Base-by-base conservation (phyloP, 2,113 vertebrate genomes). In the Callopanchax toddi region DNA sequence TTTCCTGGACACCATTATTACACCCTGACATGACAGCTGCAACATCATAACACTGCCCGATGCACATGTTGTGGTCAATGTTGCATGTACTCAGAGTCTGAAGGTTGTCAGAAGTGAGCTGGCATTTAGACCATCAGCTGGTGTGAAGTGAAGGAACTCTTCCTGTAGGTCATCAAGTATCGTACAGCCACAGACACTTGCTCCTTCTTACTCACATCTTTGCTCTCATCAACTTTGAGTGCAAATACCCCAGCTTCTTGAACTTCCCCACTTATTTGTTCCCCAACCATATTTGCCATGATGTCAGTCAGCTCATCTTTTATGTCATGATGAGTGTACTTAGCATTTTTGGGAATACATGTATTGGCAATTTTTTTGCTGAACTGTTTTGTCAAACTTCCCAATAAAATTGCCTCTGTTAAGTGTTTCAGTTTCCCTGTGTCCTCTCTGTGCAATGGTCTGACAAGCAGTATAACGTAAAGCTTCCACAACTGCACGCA, bases 1-100 rank as follows among this genome's bases (percentile, higher is more conserved):
- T 49, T 49, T 49, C 46, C 5, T 49, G 51, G 8, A 53, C 51
- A 20, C 51, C 29, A 3, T 36, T 53, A 16, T 53, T 53, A 8
- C 22, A 49, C 11, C 46, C 46, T 2, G 46, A 12, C 46, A 49
- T 49, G 5, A 49, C 21, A 15, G 22, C n/a, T 20, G 51, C 29
- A 4, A 29, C 51, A 20, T 53, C 32, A 21, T 53, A 53, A n/a
- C 48, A 25, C 48, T 50, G 48, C 9, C 17, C 29, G 11, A 32
- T 52, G 17, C n/a, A 18, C 9, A 16, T 12, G 23, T 50, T 15
- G 23, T 16, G 15, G 15, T 52, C 29, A 15, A 34, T 34, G n/a
- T 34, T 12, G 12, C 29, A 32, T 4, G n/a, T n/a, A 34, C 16
- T 17, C 2, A 34, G 5, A 16, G 26, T 34, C 29, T 18, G 17